A percentile compares a stretch with the other conserved stretches of the same genome.
Evolutionary conservation across 2,797 vertebrate genomes (phyloP).

Genomic region (Arremon brunneinucha): DNA sequence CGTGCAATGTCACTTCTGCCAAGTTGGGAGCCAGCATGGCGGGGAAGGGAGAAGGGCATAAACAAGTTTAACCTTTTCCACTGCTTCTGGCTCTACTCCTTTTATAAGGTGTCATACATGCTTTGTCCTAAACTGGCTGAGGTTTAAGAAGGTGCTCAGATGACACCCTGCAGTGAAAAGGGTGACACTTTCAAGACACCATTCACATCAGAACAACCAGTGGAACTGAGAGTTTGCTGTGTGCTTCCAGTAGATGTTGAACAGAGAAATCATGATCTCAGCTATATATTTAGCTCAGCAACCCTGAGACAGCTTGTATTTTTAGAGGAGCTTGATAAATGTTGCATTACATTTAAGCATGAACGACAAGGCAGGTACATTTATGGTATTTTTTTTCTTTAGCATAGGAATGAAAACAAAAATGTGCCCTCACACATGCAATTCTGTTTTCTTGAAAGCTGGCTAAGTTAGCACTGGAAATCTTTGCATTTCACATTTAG

Average conservation of each 20-base stretch:
- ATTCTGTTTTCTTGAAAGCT: not conserved
- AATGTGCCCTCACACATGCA: not conserved
- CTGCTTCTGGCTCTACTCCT: not conserved
- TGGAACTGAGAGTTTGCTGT: not conserved
- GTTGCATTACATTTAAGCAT: conserved; percentile 41
- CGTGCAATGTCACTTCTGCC: not conserved
- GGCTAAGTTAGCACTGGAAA: not conserved
- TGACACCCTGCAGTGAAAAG: not conserved
- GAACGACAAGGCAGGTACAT: not conserved
- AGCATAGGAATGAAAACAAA: not conserved
- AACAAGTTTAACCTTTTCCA: not conserved
- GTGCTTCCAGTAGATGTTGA: not conserved
- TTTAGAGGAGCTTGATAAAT: conserved; percentile 60
- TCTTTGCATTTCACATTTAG: conserved; percentile 17
- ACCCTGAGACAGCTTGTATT: conserved; percentile 51
- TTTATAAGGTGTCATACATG: not conserved
- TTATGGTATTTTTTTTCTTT: not conserved
- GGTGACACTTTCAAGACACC: not conserved
- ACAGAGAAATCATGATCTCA: conserved; percentile 45
- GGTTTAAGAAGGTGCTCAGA: not conserved
- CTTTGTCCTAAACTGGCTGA: not conserved
- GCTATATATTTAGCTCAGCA: conserved; percentile 51
- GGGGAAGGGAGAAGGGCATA: not conserved
- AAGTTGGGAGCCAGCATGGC: not conserved
- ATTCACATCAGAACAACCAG: not conserved